Evolutionary conservation across 1,140 invertebrate species (phyloP).

Genomic region (Andricus grossulariae): DNA sequence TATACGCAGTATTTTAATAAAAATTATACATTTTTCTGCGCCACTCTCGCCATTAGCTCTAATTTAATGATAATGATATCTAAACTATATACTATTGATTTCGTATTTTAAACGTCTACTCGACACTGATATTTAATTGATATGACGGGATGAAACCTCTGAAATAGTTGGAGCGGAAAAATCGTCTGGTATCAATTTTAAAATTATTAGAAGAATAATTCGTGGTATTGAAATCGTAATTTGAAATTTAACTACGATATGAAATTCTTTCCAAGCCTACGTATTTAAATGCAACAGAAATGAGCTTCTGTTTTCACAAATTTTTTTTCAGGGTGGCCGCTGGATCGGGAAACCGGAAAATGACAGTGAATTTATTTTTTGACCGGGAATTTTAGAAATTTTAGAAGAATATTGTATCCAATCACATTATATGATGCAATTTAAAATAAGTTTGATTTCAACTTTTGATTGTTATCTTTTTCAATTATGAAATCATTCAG

Average conservation of each 20-base stretch:
- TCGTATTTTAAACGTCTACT: slow-evolving; percentile 9
- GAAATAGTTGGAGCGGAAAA: not conserved
- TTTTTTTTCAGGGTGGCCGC: not conserved
- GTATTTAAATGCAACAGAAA: slow-evolving; percentile 20
- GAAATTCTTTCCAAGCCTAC: not conserved
- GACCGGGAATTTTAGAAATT: no score
- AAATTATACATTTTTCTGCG: slow-evolving; percentile 34
- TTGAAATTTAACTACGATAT: no score
- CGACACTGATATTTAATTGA: slow-evolving; percentile 21
- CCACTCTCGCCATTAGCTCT: not conserved
- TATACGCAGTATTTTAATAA: slow-evolving; percentile 3
- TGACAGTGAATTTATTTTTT: no score
- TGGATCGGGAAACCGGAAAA: no score
- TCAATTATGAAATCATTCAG: no score
- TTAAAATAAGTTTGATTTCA: no score
- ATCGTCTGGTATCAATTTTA: not conserved
- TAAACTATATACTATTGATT: slow-evolving; percentile 16
- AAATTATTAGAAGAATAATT: no score
- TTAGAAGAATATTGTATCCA: no score
- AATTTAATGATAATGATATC: slow-evolving; percentile 20
- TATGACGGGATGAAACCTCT: slow-evolving; percentile 5
- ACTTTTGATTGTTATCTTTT: no score
- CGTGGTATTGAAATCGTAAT: no score
- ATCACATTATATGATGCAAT: no score
- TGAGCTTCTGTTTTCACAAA: not conserved